Conservation (phyloP, 1,140 invertebrate genomes). For the Atta texana region DNA sequence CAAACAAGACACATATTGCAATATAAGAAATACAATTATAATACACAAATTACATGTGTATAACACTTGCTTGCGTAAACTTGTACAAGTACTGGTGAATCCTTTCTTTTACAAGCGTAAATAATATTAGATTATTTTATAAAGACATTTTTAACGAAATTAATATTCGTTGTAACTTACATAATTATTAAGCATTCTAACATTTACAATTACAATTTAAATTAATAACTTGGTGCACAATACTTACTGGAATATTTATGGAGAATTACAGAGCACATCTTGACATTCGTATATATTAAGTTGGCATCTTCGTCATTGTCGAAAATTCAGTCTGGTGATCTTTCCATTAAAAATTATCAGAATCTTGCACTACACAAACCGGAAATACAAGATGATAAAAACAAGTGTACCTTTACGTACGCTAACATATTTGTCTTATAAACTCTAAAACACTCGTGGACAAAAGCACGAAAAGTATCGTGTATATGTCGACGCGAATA, state of each 20-base stretch:
- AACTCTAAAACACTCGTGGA: slow-evolving; percentile 21
- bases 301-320: slow-evolving; percentile 70
- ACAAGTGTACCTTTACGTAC: slow-evolving; percentile 49
- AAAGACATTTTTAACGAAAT: slow-evolving; percentile 29
- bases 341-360: slow-evolving; percentile 76
- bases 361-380: slow-evolving; percentile 77
- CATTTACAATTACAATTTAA: slow-evolving; percentile 56
- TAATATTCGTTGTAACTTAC: slow-evolving; percentile 17
- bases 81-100: background rate
- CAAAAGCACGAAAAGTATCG: slow-evolving; percentile 14
- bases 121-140: slow-evolving; percentile 21
- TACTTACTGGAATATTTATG: slow-evolving; percentile 75
- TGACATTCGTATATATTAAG: slow-evolving; percentile 75
- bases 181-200: slow-evolving; percentile 39
- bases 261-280: slow-evolving; percentile 72
- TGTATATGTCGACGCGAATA: slow-evolving; percentile 16
- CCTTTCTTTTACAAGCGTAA: background rate
- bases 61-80: slow-evolving; percentile 10
- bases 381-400: slow-evolving; percentile 75
- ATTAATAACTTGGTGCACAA: slow-evolving; percentile 69
- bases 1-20: slow-evolving; percentile 14
- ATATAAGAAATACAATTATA: slow-evolving; percentile 13
- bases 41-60: slow-evolving; percentile 2
- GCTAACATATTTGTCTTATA: slow-evolving; percentile 63
- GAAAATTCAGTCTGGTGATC: slow-evolving; percentile 72